A percentile compares a stretch with the other conserved stretches of the same genome.
Evolutionary conservation across 2,797 vertebrate species (phyloP).

Genomic region (Vireo griseus): DNA sequence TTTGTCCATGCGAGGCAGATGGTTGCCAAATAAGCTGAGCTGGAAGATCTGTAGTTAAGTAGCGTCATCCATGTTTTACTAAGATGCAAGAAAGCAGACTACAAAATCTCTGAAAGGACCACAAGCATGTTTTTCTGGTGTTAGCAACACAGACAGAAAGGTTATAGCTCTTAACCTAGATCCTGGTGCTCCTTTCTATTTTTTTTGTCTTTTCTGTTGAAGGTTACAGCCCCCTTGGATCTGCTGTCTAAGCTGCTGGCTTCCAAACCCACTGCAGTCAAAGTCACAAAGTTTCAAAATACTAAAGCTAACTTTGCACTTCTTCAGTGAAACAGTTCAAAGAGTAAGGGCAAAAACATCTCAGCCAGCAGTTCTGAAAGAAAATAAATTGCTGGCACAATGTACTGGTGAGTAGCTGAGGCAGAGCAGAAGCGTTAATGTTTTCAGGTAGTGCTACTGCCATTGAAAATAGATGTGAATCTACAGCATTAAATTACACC

Average conservation of each 20-base stretch:
- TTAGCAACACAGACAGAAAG: neutral
- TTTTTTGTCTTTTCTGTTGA: neutral
- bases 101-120: neutral
- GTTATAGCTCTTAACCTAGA: neutral
- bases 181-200: neutral
- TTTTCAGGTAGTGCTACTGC: neutral
- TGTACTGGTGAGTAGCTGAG: neutral
- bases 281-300: neutral
- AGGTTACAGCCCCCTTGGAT: neutral
- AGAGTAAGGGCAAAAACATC: neutral
- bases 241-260: neutral
- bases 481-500: neutral
- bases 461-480: neutral
- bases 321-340: neutral
- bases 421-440: neutral
- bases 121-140: neutral
- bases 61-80: neutral
- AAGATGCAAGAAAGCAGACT: neutral
- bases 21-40: neutral
- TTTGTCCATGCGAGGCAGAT: neutral
- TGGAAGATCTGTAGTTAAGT: neutral
- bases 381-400: neutral
- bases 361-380: conserved; percentile 5
- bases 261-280: neutral
- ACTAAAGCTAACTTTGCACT: neutral